Base-by-base conservation (phyloP, 1,140 invertebrate species). In the Ladona fulva region DNA sequence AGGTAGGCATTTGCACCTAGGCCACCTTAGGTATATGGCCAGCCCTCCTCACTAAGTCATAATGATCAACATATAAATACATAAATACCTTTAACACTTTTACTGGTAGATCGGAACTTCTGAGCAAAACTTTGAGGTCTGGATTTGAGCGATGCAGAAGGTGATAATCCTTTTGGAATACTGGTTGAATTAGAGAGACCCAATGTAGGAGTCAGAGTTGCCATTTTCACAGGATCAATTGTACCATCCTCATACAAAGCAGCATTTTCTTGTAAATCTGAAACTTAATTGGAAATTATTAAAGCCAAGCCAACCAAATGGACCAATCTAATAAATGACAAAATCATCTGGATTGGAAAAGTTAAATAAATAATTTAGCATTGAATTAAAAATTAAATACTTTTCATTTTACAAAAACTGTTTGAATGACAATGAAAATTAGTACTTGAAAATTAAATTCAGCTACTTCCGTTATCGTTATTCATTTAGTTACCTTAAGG, bases 101-200 rank as follows among this genome's bases (percentile, higher is more conserved):
- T 94, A 0, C 92, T 92, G 0, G 93, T 95, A 14, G 93, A 94
- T 3, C 93, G 86, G 44, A 95, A 85, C 81, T 94, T 94, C 84
- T 95, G 93, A 0, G 94, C 93, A 84, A 96, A 95, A 82, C 92
- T 94, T 83, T 95, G 94, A 3, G 93, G 93, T 16, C 93, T 85
- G 0, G 92, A 90, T 14, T 90, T 86, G 24, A 91, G 86, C 78
- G 89, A 92, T 0, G 89, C 87, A n/a, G 89, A 89, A 1, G 89
- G 88, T 25, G 91, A 90, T 73, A 87, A 85, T 79, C 8, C 85
- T 86, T 66, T 66, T 66, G 52, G 52, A 86, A 80, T 82, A 87
- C 84, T 59, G 84, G 78, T 76, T 83, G 80, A 78, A 83, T 59
- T 66, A 5, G 52, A 66, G 3, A 66, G n/a, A 22, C 52, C 52